These are phyloP conservation scores for Sarcophaga caerulescens DNA, from an alignment of 2,888 invertebrate genomes.

Conservation along the genomic window DNA sequence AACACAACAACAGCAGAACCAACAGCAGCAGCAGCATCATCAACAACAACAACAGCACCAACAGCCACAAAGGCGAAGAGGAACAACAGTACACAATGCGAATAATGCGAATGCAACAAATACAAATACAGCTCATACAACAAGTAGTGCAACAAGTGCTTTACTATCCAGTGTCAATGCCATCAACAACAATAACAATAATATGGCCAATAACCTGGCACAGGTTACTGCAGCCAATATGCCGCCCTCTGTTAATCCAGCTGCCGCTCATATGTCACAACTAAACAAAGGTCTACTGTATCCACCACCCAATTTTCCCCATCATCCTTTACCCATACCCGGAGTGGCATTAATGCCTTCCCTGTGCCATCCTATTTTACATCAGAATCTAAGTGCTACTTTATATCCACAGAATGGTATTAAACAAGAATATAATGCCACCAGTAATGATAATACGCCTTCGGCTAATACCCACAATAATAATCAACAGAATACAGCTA, in stretches of 20 bases:
- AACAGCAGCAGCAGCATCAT: slow-evolving; percentile 62
- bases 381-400: slow-evolving; percentile 77
- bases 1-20: slow-evolving; percentile 62
- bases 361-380: slow-evolving; percentile 77
- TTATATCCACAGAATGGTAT: slow-evolving; percentile 77
- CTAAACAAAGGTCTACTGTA: slow-evolving; percentile 75
- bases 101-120: slow-evolving; percentile 63
- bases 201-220: slow-evolving; percentile 41
- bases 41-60: slow-evolving; percentile 58
- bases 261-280: slow-evolving; percentile 76
- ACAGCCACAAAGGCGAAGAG: slow-evolving; percentile 60
- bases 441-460: slow-evolving; percentile 46
- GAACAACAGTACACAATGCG: slow-evolving; percentile 52
- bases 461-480: slow-evolving; percentile 69
- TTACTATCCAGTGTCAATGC: slow-evolving; percentile 65
- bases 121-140: slow-evolving; percentile 57
- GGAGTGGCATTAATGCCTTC: slow-evolving; percentile 78
- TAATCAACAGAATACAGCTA: slow-evolving; percentile 48
- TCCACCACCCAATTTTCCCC: slow-evolving; percentile 77
- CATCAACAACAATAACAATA: slow-evolving; percentile 61
- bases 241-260: slow-evolving; percentile 58
- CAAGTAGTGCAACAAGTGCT: slow-evolving; percentile 71
- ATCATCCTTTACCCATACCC: slow-evolving; percentile 77
- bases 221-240: slow-evolving; percentile 53
- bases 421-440: slow-evolving; percentile 75